Conservation (phyloP, 1,140 invertebrate species). For the Drosophila orosa region DNA sequence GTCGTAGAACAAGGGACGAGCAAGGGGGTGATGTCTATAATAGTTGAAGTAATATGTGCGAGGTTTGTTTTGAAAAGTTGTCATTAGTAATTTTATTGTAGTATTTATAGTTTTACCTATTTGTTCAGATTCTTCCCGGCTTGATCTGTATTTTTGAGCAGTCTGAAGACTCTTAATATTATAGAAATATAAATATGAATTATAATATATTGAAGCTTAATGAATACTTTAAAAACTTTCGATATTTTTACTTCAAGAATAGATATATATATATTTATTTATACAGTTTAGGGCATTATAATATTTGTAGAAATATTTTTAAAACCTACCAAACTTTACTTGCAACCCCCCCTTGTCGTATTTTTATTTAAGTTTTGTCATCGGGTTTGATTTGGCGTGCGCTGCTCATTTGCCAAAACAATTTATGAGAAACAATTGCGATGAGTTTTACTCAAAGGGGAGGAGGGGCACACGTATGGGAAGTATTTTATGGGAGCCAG, state of each 20-base stretch:
- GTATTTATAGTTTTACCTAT: too few relatives aligned
- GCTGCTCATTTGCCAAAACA: slow-evolving; percentile 65
- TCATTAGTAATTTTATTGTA: not conserved
- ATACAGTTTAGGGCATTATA: not conserved
- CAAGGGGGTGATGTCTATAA: slow-evolving; percentile 3
- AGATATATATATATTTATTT: not conserved
- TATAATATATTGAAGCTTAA: not conserved
- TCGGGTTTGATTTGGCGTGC: slow-evolving; percentile 62
- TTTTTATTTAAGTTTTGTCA: slow-evolving; percentile 61
- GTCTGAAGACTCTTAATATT: not conserved
- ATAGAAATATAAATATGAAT: not conserved
- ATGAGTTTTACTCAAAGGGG: slow-evolving; percentile 8
- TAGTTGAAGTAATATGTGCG: slow-evolving; percentile 2
- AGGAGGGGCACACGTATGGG: not conserved
- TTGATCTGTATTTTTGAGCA: not conserved
- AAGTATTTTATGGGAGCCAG: slow-evolving; percentile 28
- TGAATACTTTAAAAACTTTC: not conserved
- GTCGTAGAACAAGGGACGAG: not conserved
- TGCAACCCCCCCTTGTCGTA: slow-evolving; percentile 1
- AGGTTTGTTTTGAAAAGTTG: slow-evolving; percentile 17
- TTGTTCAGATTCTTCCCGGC: too few relatives aligned
- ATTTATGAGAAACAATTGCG: slow-evolving; percentile 65
- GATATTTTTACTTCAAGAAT: too few relatives aligned
- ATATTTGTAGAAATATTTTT: too few relatives aligned
- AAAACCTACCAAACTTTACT: not conserved